Percentiles rank a stretch among this genome's conserved stretches.
phyloP scores from a whole-genome alignment of 2,113 vertebrate species.

The Halcyon malimbica region DNA sequence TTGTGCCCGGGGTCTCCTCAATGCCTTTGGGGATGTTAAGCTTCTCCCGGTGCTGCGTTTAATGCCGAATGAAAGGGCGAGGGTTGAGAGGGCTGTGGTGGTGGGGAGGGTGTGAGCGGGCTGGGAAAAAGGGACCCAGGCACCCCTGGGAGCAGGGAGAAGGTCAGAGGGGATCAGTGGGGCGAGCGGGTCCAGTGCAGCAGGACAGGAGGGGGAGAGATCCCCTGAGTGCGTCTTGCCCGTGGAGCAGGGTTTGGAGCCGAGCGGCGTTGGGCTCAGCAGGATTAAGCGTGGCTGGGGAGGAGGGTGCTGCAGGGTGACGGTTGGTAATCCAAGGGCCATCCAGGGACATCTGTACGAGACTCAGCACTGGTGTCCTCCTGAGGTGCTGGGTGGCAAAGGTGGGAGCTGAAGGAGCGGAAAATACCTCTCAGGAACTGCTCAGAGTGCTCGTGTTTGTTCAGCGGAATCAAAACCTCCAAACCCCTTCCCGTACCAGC shows the following conservation, averaged over 20 bases:
- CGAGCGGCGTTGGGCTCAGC: neutral
- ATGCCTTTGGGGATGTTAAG: neutral
- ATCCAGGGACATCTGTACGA: neutral
- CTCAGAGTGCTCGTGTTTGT: neutral
- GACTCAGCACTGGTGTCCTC: neutral
- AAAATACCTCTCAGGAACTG: neutral
- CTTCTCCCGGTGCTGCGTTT: neutral
- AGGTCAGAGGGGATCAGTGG: neutral
- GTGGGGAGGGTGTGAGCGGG: neutral
- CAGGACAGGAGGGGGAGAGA: constrained; percentile 3
- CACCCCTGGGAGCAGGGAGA: neutral
- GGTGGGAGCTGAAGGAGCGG: neutral
- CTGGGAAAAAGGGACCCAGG: neutral
- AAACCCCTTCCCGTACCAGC: neutral
- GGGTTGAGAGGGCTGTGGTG: neutral
- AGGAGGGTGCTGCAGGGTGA: neutral
- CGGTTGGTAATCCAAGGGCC: neutral
- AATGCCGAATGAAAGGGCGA: neutral
- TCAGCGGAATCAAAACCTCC: neutral
- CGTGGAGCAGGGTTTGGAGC: neutral
- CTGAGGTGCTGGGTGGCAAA: neutral
- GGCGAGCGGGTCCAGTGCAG: neutral
- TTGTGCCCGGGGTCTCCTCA: neutral
- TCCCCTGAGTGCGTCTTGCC: neutral
- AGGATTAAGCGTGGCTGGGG: neutral